Base-by-base conservation (phyloP, 2,113 vertebrate genomes). In the Bubo bubo region DNA sequence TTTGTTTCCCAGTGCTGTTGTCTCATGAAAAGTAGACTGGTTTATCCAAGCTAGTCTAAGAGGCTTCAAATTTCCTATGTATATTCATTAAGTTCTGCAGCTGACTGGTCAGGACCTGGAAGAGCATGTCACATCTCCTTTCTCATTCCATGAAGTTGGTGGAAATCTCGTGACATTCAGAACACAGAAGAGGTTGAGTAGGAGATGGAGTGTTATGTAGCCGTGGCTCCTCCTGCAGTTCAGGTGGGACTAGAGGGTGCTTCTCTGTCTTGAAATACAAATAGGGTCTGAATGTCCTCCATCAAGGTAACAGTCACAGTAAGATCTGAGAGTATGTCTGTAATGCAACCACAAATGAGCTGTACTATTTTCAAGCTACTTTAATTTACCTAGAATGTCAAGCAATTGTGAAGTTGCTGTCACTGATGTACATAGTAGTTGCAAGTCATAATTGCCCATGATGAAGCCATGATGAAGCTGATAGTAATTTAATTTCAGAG, bases 101-200 rank as follows among this genome's bases (percentile, higher is more conserved):
- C 5, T 84, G 9, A 26, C 26, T 39, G 28, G 4, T 68, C 20
- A 53, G 52, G 21, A 71, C 5, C 6, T 47, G 20, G 39, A 79
- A 82, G 37, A 66, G 52, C 7, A 60, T 12, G 21, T 28, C 18
- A n/a, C 8, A 4, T 39, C 8, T 59, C 21, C 30, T 64, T 90
- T 72, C 28, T 35, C 18, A 19, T 90, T 62, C 16, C 24, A 52
- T 32, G 32, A 77, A 60, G 45, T 34, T 64, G 39, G 32, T 30
- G 24, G 24, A 80, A 84, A 68, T 68, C 7, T 6, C 5, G 16
- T 4, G 17, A n/a, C 41, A 75, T 30, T 43, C 27, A 58, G 75
- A 32, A 28, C 59, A 43, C 0, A 27, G n/a, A 23, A 34, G 23
- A 4, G 1, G 5, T 24, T 60, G 27, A 37, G 0, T 1, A 34